These are phyloP conservation scores for Drosophila robusta DNA, from an alignment of 2,888 invertebrate genomes.

Conservation along the genomic window DNA sequence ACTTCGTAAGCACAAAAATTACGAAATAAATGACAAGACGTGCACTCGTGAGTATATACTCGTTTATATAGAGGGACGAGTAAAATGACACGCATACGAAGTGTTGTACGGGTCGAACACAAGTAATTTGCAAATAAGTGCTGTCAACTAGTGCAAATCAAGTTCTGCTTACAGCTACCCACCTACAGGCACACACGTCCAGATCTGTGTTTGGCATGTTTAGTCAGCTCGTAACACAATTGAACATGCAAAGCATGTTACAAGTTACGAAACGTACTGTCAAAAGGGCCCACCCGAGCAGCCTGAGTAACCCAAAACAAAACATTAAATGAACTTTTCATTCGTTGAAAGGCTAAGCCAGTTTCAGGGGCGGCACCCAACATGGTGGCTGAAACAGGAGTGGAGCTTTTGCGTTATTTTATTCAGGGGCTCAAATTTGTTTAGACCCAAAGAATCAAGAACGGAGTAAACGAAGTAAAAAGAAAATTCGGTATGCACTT, in stretches of 20 bases:
- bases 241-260: conserved; percentile 70
- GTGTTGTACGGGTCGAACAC: conserved; percentile 47
- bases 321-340: conserved; percentile 56
- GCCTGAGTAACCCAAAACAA: conserved; percentile 39
- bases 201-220: conserved; percentile 25
- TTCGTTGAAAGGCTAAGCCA: conserved; percentile 33
- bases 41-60: conserved; percentile 13
- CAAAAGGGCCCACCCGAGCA: conserved; percentile 45
- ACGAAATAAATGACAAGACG: conserved; percentile 30
- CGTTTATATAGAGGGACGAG: conserved; percentile 3
- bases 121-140: conserved; percentile 73
- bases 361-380: conserved; percentile 2
- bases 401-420: conserved; percentile 46
- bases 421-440: conserved; percentile 44
- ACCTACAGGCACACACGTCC: neutral
- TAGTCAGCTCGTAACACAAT: conserved; percentile 42
- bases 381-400: no score
- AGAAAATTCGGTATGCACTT: conserved; percentile 55
- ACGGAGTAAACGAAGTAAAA: conserved; percentile 17
- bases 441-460: conserved; percentile 30
- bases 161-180: conserved; percentile 24
- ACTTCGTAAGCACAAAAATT: conserved; percentile 21
- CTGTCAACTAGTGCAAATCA: conserved; percentile 67
- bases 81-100: conserved; percentile 34
- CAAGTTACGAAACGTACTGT: conserved; percentile 58